Conservation (phyloP, 2,113 vertebrate genomes). For the Cercopithecus mona region DNA sequence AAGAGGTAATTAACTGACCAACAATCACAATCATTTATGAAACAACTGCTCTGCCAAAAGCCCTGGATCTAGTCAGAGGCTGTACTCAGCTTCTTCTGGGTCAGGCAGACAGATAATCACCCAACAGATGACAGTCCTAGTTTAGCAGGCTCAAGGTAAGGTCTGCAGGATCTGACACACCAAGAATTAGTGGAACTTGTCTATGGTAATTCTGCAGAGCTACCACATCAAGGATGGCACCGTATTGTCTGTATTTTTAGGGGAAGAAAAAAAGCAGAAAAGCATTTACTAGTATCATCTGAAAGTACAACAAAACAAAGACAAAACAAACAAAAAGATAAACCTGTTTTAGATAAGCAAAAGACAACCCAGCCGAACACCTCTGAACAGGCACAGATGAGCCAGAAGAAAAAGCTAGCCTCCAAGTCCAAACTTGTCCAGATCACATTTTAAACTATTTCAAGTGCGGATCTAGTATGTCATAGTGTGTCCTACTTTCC, state of each 20-base stretch:
- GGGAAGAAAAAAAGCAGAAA: background rate
- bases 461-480: background rate
- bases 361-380: background rate
- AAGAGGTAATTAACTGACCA: background rate
- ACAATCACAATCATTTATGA: conserved; percentile 1
- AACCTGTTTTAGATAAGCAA: background rate
- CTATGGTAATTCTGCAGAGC: background rate
- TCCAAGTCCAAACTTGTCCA: background rate
- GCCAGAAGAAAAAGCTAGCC: background rate
- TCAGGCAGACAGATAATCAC: background rate
- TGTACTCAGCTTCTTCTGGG: background rate
- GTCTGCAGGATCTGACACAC: background rate
- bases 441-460: background rate
- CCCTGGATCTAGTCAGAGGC: background rate
- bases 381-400: conserved; percentile 32
- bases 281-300: background rate
- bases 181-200: background rate
- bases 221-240: background rate
- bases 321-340: background rate
- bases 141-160: background rate
- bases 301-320: background rate
- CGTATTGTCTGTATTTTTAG: background rate
- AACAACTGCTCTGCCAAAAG: background rate
- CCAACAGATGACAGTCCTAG: background rate
- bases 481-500: background rate